phyloP scores from a whole-genome alignment of 2,888 invertebrate genomes.

The Stegophylla sp. region DNA sequence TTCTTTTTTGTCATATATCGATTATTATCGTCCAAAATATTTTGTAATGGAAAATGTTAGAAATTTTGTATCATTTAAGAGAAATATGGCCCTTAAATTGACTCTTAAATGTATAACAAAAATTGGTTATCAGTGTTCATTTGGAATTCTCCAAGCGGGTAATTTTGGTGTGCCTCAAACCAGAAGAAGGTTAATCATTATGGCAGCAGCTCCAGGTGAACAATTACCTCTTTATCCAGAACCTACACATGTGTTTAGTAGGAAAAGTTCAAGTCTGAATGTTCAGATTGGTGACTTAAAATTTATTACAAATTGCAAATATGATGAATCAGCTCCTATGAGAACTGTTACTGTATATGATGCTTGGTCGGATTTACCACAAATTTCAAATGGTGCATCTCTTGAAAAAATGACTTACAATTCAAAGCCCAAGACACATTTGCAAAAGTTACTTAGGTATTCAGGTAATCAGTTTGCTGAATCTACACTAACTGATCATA shows the following conservation, averaged over 20 bases:
- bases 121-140: slow-evolving; percentile 88
- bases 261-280: slow-evolving; percentile 71
- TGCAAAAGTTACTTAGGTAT: slow-evolving; percentile 67
- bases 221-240: slow-evolving; percentile 79
- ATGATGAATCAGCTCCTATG: slow-evolving; percentile 76
- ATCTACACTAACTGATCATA: slow-evolving; percentile 72
- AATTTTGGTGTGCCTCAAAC: slow-evolving; percentile 86
- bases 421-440: slow-evolving; percentile 75
- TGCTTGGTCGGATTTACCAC: slow-evolving; percentile 82
- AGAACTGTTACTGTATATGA: slow-evolving; percentile 81
- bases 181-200: slow-evolving; percentile 76
- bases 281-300: slow-evolving; percentile 68
- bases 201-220: slow-evolving; percentile 83
- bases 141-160: slow-evolving; percentile 86
- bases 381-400: slow-evolving; percentile 76
- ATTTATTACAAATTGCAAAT: slow-evolving; percentile 68
- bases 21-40: slow-evolving; percentile 82
- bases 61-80: slow-evolving; percentile 84
- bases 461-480: slow-evolving; percentile 10
- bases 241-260: slow-evolving; percentile 79
- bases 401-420: slow-evolving; percentile 76
- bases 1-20: slow-evolving; percentile 82
- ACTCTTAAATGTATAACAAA: slow-evolving; percentile 77
- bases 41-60: slow-evolving; percentile 86
- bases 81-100: slow-evolving; percentile 80